Percentiles rank a stretch among this genome's conserved stretches.
Evolutionary conservation across 2,113 vertebrate species (phyloP).

Genomic region (Electrona antarctica): DNA sequence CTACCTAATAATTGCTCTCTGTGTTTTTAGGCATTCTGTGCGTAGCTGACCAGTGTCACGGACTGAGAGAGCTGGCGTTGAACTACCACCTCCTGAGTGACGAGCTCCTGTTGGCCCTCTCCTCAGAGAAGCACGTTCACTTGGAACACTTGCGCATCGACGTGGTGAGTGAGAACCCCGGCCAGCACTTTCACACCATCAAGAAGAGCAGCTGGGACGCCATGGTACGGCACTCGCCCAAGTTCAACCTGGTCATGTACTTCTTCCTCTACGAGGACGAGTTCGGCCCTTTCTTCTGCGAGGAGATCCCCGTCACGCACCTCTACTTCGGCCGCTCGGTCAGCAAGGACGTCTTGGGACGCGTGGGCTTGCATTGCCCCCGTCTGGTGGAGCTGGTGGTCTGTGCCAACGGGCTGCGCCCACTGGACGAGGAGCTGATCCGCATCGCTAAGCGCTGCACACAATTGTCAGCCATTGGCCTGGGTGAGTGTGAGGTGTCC

Average conservation of each 20-base stretch:
- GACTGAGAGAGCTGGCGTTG: conserved; percentile 90
- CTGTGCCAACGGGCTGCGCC: conserved; percentile 94
- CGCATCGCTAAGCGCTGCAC: conserved; percentile 94
- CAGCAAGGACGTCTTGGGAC: conserved; percentile 95
- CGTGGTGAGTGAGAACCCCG: conserved; percentile 95
- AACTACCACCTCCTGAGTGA: conserved; percentile 95
- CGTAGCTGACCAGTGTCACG: conserved; percentile 94
- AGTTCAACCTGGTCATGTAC: conserved; percentile 98
- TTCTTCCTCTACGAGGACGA: conserved; percentile 97
- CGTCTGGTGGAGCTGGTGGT: conserved; percentile 96
- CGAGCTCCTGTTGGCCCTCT: conserved; percentile 92
- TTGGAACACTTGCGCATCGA: conserved; percentile 96
- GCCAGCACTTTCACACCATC: conserved; percentile 93
- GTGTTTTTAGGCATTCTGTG: conserved; percentile 70
- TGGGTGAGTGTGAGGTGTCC: conserved; percentile 96
- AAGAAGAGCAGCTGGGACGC: conserved; percentile 99
- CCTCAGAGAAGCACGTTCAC: conserved; percentile 94
- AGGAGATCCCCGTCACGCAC: conserved; percentile 93
- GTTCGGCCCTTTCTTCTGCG: conserved; percentile 94
- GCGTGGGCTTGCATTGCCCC: conserved; percentile 93
- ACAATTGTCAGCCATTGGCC: conserved; percentile 91
- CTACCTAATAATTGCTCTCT: not conserved
- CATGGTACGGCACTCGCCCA: conserved; percentile 94
- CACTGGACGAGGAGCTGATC: conserved; percentile 95
- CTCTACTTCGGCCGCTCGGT: conserved; percentile 96